Evolutionary conservation across 2,797 vertebrate genomes (phyloP).

Genomic region (Onychomys arenicola): DNA sequence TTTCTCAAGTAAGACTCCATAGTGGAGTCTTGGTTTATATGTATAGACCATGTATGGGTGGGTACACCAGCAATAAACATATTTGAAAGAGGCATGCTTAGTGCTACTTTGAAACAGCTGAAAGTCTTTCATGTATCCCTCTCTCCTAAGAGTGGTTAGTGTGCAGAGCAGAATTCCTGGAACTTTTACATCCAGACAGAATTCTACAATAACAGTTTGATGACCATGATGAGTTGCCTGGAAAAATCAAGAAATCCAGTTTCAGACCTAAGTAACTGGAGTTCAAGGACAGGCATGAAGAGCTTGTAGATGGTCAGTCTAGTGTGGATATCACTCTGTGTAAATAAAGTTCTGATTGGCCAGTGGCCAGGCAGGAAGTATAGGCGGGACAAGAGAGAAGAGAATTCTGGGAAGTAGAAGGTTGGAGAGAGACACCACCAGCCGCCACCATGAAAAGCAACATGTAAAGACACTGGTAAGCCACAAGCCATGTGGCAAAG

Average conservation of each 20-base stretch:
- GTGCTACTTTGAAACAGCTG: neutral
- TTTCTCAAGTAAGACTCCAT: neutral
- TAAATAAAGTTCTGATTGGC: no score
- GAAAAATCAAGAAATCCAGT: neutral
- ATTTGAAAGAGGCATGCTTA: neutral
- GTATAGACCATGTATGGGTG: neutral
- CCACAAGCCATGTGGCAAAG: no score
- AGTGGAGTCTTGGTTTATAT: neutral
- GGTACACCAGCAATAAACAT: neutral
- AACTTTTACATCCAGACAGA: neutral
- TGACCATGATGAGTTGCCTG: neutral
- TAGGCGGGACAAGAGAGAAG: no score
- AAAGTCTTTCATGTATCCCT: neutral
- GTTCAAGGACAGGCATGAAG: constrained; percentile 1
- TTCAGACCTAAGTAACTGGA: constrained; percentile 7
- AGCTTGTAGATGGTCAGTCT: neutral
- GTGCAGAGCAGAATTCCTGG: neutral
- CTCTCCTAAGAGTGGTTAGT: neutral
- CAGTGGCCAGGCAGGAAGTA: no score
- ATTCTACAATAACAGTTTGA: neutral
- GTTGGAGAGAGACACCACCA: no score
- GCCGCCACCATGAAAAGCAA: no score
- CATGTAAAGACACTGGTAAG: no score
- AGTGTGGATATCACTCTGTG: no score
- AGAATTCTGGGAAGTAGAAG: no score